Conservation (phyloP, 2,888 invertebrate genomes). For the Mimumesa dahlbomi region DNA sequence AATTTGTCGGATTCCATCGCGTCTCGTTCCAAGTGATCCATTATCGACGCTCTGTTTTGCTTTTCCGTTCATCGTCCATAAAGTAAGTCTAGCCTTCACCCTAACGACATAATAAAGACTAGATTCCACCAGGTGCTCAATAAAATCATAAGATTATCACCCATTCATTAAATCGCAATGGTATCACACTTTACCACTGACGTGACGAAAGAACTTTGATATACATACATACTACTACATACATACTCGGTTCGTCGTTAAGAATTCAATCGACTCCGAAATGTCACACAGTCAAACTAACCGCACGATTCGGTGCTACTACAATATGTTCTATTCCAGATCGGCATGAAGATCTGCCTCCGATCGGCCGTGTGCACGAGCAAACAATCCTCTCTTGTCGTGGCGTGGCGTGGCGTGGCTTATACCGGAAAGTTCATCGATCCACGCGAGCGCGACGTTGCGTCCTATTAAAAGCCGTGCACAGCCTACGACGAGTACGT, state of each 20-base stretch:
- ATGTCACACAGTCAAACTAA: no score
- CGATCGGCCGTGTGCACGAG: not conserved
- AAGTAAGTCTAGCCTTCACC: no score
- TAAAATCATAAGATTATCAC: no score
- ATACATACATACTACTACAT: no score
- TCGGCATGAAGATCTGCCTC: not conserved
- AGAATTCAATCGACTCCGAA: not conserved
- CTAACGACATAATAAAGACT: no score
- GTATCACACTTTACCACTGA: no score
- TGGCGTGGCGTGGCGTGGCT: slow-evolving; percentile 25
- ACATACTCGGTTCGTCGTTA: not conserved
- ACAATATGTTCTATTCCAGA: not conserved
- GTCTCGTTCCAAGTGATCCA: slow-evolving; percentile 23
- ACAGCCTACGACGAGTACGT: slow-evolving; percentile 14
- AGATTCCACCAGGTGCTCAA: no score
- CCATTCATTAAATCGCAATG: no score
- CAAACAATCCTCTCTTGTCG: slow-evolving; percentile 8
- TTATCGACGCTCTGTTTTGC: slow-evolving; percentile 26
- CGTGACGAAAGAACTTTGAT: no score
- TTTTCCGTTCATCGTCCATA: no score
- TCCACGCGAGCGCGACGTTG: slow-evolving; percentile 56
- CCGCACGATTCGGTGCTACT: no score
- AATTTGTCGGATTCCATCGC: slow-evolving; percentile 34
- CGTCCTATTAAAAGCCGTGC: slow-evolving; percentile 66
- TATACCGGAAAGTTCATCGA: slow-evolving; percentile 65